phyloP scores from a whole-genome alignment of 2,113 vertebrate genomes.

The Mus pahari region DNA sequence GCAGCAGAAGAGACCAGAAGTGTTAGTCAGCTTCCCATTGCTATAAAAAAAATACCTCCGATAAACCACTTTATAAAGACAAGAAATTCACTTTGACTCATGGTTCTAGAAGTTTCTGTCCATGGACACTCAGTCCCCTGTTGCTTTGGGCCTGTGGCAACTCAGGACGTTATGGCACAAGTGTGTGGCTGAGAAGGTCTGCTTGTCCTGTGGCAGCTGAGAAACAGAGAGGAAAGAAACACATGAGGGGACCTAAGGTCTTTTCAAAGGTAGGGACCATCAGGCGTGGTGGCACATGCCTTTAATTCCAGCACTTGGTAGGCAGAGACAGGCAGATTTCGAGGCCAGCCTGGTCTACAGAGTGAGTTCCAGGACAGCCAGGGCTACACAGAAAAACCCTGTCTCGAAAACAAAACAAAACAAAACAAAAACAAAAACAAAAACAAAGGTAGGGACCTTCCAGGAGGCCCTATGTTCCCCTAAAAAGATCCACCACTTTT shows the following conservation, averaged over 20 bases:
- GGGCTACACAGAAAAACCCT: too few species aligned
- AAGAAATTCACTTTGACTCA: neutral
- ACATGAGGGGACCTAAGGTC: neutral
- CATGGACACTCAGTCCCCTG: neutral
- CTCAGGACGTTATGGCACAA: neutral
- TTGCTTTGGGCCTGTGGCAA: neutral
- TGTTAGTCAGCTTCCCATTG: neutral
- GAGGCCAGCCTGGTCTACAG: too few species aligned
- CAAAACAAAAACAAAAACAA: too few species aligned
- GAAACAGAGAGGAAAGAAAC: neutral
- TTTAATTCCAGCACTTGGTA: too few species aligned
- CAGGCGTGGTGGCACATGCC: too few species aligned
- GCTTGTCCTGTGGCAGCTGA: neutral
- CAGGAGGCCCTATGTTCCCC: neutral
- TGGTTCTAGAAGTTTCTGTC: neutral
- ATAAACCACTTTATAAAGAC: neutral
- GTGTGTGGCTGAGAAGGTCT: neutral
- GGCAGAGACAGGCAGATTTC: too few species aligned
- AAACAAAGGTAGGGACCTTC: neutral
- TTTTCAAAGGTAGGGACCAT: neutral
- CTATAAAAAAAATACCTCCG: neutral
- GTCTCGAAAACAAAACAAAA: too few species aligned
- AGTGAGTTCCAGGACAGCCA: too few species aligned
- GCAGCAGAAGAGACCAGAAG: neutral
- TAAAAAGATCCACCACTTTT: neutral